Conservation (phyloP, 2,113 vertebrate species). For the Thalassarche chlororhynchos region DNA sequence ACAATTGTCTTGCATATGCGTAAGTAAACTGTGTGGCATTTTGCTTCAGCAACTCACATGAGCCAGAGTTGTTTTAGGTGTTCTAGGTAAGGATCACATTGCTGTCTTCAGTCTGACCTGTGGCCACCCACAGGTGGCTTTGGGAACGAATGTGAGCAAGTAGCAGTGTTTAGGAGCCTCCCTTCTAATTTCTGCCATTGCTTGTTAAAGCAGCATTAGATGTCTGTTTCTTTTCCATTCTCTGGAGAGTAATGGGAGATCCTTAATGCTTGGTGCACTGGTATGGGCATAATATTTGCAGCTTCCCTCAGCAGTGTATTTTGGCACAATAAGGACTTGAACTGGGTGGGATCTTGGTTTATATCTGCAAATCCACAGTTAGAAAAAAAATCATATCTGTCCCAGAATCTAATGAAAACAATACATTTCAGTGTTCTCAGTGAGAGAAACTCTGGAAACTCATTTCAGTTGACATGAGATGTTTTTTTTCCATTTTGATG, state of each 20-base stretch:
- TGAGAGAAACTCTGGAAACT: neutral
- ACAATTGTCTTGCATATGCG: accelerated
- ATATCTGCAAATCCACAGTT: neutral
- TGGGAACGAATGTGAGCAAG: neutral
- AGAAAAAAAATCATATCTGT: neutral
- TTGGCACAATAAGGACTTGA: neutral
- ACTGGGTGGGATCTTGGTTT: neutral
- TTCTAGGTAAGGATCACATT: neutral
- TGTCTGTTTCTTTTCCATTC: neutral
- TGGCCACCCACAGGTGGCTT: neutral
- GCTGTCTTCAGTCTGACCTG: neutral
- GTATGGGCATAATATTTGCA: neutral
- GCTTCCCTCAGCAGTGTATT: neutral
- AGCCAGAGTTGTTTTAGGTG: neutral
- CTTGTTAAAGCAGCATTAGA: neutral
- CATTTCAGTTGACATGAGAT: neutral
- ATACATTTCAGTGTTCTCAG: neutral
- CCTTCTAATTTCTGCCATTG: neutral
- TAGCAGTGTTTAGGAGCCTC: neutral
- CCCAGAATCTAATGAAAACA: constrained; percentile 5
- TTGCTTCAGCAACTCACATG: neutral
- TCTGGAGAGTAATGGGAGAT: neutral
- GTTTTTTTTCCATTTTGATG: neutral
- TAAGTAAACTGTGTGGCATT: neutral
- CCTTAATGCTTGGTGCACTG: neutral